These are phyloP conservation scores for Ephestia elutella DNA, from an alignment of 1,140 invertebrate genomes.

Conservation along the genomic window DNA sequence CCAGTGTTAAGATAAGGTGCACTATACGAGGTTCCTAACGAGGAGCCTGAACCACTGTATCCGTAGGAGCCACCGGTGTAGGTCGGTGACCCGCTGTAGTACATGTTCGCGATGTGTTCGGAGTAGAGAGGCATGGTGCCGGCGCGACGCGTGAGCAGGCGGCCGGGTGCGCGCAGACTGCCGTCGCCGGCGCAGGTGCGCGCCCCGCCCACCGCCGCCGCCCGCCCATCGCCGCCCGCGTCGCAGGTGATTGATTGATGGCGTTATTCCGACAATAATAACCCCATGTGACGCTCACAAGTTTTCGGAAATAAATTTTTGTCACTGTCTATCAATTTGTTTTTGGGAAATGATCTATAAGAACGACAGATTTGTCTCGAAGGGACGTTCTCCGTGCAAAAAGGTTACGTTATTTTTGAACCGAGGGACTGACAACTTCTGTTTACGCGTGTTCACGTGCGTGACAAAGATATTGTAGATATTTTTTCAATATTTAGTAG, in stretches of 20 bases:
- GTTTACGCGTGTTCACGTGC: not conserved
- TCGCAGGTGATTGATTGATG: conserved; percentile 63
- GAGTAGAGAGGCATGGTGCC: conserved; percentile 76
- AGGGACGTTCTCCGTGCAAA: not conserved
- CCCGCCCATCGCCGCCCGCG: conserved; percentile 31
- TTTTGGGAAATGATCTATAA: not conserved
- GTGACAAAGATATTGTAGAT: conserved; percentile 31
- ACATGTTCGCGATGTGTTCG: conserved; percentile 74
- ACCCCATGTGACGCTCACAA: conserved; percentile 30
- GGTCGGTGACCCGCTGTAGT: conserved; percentile 69
- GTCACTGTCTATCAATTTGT: conserved; percentile 7
- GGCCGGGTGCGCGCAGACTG: conserved; percentile 48
- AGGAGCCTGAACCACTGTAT: conserved; percentile 49
- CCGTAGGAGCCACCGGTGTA: conserved; percentile 48
- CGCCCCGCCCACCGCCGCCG: conserved; percentile 44
- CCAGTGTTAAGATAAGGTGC: conserved; percentile 67
- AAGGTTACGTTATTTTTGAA: not conserved
- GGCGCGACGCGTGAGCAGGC: conserved; percentile 31
- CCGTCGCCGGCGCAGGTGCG: conserved; percentile 33
- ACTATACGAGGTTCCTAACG: conserved; percentile 62
- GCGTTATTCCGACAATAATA: conserved; percentile 51
- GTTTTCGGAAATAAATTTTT: conserved; percentile 33
- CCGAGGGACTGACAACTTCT: not conserved
- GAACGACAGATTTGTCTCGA: not conserved
- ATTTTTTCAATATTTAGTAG: too few relatives aligned